Conservation (phyloP, 2,888 invertebrate species). For the Yponomeuta evonymella region DNA sequence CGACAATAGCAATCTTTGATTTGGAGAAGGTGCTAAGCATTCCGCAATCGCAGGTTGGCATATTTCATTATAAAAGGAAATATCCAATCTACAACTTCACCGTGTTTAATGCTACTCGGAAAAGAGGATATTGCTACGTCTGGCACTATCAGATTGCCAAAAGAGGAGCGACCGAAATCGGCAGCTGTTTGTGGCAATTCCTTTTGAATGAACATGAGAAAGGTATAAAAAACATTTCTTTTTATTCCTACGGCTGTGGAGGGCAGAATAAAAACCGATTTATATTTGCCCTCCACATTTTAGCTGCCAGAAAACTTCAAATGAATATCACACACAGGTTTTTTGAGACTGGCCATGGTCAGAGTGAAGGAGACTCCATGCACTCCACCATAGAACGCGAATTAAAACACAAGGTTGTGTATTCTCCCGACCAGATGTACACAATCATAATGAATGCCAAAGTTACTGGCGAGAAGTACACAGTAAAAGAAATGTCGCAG, state of each 20-base stretch:
- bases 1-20: constrained; percentile 26
- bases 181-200: neutral
- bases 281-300: neutral
- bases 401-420: constrained; percentile 18
- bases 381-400: constrained; percentile 18
- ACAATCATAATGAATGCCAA: no score
- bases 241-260: neutral
- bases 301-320: neutral
- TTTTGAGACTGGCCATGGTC: constrained; percentile 22
- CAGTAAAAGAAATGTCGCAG: no score
- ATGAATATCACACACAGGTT: constrained; percentile 19
- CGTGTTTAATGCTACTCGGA: constrained; percentile 7
- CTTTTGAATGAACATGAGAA: no score
- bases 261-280: neutral
- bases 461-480: no score
- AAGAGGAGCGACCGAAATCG: neutral
- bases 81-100: constrained; percentile 16
- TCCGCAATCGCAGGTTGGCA: constrained; percentile 28
- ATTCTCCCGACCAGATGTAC: constrained; percentile 17
- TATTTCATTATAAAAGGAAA: constrained; percentile 28
- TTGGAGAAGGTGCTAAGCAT: constrained; percentile 28
- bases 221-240: no score
- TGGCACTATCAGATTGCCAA: constrained; percentile 15
- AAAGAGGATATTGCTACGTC: constrained; percentile 14
- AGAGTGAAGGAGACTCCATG: constrained; percentile 23